Percentiles rank a stretch among this genome's conserved stretches.
Evolutionary conservation across 2,113 vertebrate species (phyloP).

Genomic region (Amblyornis subalaris): DNA sequence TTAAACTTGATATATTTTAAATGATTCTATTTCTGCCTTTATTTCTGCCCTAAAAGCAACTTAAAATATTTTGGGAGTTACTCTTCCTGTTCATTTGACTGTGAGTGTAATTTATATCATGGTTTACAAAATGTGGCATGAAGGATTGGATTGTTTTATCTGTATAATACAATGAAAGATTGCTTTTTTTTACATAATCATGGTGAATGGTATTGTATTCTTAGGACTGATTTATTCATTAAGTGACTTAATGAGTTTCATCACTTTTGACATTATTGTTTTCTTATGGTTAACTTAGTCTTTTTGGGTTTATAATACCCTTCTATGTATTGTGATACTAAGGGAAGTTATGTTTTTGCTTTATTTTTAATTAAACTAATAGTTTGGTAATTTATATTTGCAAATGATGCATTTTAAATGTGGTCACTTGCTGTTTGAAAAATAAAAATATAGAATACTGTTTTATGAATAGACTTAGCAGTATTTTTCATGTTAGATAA

Average conservation of each 20-base stretch:
- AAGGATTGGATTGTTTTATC: constrained; percentile 68
- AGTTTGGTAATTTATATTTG: constrained; percentile 76
- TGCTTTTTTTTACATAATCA: constrained; percentile 56
- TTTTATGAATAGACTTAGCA: constrained; percentile 73
- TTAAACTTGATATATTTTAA: constrained; percentile 68
- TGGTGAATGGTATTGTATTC: constrained; percentile 56
- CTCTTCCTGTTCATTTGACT: constrained; percentile 69
- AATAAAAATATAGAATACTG: constrained; percentile 75
- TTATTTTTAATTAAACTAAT: constrained; percentile 75
- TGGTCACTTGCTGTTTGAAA: constrained; percentile 76
- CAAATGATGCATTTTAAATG: constrained; percentile 79
- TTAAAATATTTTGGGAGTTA: constrained; percentile 64
- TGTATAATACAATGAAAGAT: constrained; percentile 52
- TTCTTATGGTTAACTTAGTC: constrained; percentile 68
- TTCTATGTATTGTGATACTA: constrained; percentile 75
- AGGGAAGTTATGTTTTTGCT: constrained; percentile 70
- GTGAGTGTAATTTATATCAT: constrained; percentile 70
- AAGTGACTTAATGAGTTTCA: constrained; percentile 66
- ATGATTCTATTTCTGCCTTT: constrained; percentile 63
- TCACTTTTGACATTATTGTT: constrained; percentile 58
- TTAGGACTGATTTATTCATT: constrained; percentile 62
- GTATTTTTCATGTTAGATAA: constrained; percentile 67
- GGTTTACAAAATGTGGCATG: constrained; percentile 62
- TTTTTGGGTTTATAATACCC: constrained; percentile 66
- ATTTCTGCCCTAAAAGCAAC: constrained; percentile 54